phyloP scores from a whole-genome alignment of 2,797 vertebrate genomes.

The Huso huso region DNA sequence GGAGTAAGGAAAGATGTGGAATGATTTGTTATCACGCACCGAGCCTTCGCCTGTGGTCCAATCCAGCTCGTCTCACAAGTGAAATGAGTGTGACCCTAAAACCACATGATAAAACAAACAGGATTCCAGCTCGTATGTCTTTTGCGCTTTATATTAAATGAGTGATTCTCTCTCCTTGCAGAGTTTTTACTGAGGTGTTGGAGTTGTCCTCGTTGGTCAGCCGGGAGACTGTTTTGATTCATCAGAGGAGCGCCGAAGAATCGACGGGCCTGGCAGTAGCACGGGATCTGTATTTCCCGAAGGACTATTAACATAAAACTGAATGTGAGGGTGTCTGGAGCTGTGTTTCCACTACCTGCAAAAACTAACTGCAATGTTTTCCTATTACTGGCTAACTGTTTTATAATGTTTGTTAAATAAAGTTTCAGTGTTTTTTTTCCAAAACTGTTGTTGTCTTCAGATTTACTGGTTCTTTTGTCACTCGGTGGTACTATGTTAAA shows the following conservation, averaged over 20 bases:
- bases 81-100: too few species aligned
- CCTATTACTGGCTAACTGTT: slow-evolving; percentile 32
- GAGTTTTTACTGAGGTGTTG: slow-evolving; percentile 52
- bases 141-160: not conserved
- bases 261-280: slow-evolving; percentile 37
- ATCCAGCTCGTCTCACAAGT: too few species aligned
- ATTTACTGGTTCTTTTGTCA: slow-evolving; percentile 33
- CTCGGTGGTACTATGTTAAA: too few species aligned
- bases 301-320: slow-evolving; percentile 24
- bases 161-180: slow-evolving; percentile 29
- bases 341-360: not conserved
- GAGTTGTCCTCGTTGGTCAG: slow-evolving; percentile 59
- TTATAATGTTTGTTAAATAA: not conserved
- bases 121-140: not conserved
- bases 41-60: too few species aligned
- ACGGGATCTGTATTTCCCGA: slow-evolving; percentile 40
- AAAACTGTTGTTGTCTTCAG: not conserved
- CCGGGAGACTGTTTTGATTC: slow-evolving; percentile 50
- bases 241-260: slow-evolving; percentile 50
- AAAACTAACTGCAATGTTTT: not conserved
- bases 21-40: not conserved
- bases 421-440: not conserved
- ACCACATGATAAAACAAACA: too few species aligned
- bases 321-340: not conserved
- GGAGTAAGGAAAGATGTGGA: not conserved